Evolutionary conservation across 2,888 invertebrate genomes (phyloP), one percentile per base, ranked within the genome.

Genomic region (Watsonalla cultraria): DNA sequence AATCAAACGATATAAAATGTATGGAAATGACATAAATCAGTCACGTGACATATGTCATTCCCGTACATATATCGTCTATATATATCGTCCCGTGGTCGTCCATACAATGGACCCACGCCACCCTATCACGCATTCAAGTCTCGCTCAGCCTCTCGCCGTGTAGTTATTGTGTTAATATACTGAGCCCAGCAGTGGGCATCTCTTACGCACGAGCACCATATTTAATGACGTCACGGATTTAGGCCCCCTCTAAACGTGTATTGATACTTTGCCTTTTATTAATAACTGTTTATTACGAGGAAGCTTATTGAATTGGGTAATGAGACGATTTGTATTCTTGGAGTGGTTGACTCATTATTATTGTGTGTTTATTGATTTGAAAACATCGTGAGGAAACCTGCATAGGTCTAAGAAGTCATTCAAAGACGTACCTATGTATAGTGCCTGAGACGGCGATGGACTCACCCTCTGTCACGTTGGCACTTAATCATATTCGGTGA

Each of bases 121-220:
- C 54, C 47, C 49, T 50, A 78, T 81, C 72, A 62, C 69, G 73
- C 76, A 85, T 86, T 78, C 84, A 64, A 61, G 72, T 72, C 78
- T 64, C 72, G 82, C 65, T 53, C 42, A 42, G 42, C 5, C 42
- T 42, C 42, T 8, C 11, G 42, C 42, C 42, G 42, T 11, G 42
- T 42, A 42, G 11, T 42, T 42, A 42, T 42, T 42, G 42, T 42
- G 42, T 42, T 42, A 42, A 42, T 42, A 11, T 42, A 42, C 42
- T 42, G 11, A 4, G 42, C 42, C 42, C 42, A 42, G 11, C 42
- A 42, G 42, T 42, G 42, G 42, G 42, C 42, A 42, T 42, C 11
- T 5, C 11, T 5, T 11, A 11, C 11, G 42, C 42, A 11, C 42
- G 42, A 49, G 37, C 37, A 15, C 8, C 49, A 15, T 37, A 49